A percentile compares a stretch with the other conserved stretches of the same genome.
phyloP scores from a whole-genome alignment of 2,888 invertebrate genomes.

The Myathropa florea region DNA sequence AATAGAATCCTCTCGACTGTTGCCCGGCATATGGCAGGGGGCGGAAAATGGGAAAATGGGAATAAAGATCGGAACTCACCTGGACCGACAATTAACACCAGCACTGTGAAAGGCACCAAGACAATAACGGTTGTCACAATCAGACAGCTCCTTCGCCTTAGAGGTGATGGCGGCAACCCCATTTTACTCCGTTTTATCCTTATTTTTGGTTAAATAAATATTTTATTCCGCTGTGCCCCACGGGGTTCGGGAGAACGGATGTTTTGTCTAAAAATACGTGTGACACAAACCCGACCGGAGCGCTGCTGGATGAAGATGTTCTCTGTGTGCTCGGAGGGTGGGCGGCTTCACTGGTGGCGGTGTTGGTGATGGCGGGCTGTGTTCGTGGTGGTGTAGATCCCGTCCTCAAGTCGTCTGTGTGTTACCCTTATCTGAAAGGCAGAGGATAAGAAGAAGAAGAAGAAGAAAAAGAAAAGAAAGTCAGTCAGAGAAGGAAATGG shows the following conservation, averaged over 20 bases:
- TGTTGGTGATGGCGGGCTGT: conserved; percentile 19
- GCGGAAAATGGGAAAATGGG: not conserved
- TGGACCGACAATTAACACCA: conserved; percentile 70
- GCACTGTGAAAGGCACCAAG: conserved; percentile 71
- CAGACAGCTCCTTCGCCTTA: conserved; percentile 69
- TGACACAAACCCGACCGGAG: not conserved
- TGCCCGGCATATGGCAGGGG: conserved; percentile 1
- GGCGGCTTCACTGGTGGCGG: not conserved
- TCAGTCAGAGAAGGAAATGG: not conserved
- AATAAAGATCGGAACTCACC: conserved; percentile 41
- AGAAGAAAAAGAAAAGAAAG: not conserved
- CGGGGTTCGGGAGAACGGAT: not conserved
- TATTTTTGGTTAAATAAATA: conserved; percentile 49
- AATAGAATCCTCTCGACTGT: conserved; percentile 18
- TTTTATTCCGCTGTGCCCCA: conserved; percentile 31
- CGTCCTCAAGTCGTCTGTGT: conserved; percentile 44
- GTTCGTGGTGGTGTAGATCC: conserved; percentile 17
- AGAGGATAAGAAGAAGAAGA: not conserved
- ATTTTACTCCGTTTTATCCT: conserved; percentile 38
- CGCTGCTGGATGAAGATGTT: conserved; percentile 30
- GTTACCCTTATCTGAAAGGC: conserved; percentile 44
- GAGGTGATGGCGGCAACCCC: conserved; percentile 65
- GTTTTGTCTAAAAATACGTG: not conserved
- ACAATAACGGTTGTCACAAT: conserved; percentile 70
- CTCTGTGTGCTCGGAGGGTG: not conserved